Base-by-base conservation (phyloP, 2,113 vertebrate genomes). In the Clarias macrocephalus region DNA sequence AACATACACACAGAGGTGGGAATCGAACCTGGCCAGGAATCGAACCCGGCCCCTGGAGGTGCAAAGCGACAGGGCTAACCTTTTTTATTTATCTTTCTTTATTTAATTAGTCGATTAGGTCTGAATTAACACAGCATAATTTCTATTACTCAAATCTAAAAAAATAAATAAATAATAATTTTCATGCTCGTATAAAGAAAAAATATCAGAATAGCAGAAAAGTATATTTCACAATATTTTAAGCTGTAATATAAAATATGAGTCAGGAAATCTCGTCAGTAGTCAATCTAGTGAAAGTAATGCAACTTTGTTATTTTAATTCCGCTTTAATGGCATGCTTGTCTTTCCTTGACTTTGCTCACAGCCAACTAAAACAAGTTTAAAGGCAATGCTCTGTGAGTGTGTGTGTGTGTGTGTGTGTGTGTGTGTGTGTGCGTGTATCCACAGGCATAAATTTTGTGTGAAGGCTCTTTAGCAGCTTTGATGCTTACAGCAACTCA, bases 401-500 rank as follows among this genome's bases (percentile, higher is more conserved):
- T 76, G 37, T 54, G 25, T 57, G 48, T 79, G 52, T 79, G 48
- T 54, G n/a, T 79, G 52, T 56, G 60, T n/a, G 21, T 16, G 33
- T 59, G n/a, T 23, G 9, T 60, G 72, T 73, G 84, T 57, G 52
- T 73, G n/a, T 60, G 66, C 5, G 70, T 63, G 37, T 60, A 82
- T 76, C 48, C 73, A 76, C 73, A 76, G 48, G 48, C 90, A 88
- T 92, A 92, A 92, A 94, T 91, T 89, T 68, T 88, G 88, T 86
- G 84, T 88, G 84, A 80, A 88, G 84, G 75, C 80, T 85, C 87
- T 70, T 89, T 63, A 90, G 89, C 79, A 88, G 91, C 89, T 94
- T 92, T 93, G 92, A 93, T 90, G 89, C 89, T 92, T 91, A 87
- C 88, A 37, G 76, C 88, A 87, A 89, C 68, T 33, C 48, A 70